phyloP scores from a whole-genome alignment of 2,888 invertebrate species.

The Drosophila emarginata region DNA sequence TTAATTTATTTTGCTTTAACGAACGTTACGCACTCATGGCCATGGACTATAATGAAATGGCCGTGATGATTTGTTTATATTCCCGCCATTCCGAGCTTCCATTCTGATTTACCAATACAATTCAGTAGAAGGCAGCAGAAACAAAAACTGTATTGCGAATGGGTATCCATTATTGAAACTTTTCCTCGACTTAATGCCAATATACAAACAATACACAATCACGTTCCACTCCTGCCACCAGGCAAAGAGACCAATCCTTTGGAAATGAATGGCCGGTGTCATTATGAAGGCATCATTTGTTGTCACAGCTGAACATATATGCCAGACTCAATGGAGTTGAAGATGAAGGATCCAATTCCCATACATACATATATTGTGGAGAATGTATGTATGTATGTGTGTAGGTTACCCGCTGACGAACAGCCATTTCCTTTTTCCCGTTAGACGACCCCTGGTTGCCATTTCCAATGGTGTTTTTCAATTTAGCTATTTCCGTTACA shows the following conservation, averaged over 20 bases:
- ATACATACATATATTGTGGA: conserved; percentile 5
- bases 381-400: conserved; percentile 22
- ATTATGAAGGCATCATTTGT: conserved; percentile 54
- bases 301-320: conserved; percentile 35
- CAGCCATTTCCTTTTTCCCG: conserved; percentile 33
- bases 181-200: conserved; percentile 40
- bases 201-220: conserved; percentile 20
- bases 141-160: conserved; percentile 16
- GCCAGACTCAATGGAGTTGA: conserved; percentile 10
- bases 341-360: conserved; percentile 1
- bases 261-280: conserved; percentile 24
- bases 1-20: conserved; percentile 57
- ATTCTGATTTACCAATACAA: background rate
- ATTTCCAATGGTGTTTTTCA: conserved; percentile 72
- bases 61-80: conserved; percentile 19
- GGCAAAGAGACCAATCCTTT: background rate
- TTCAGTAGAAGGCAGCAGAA: background rate
- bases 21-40: conserved; percentile 51
- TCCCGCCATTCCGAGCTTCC: background rate
- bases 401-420: conserved; percentile 44
- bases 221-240: background rate
- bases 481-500: conserved; percentile 67
- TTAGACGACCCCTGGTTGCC: conserved; percentile 28
- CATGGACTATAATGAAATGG: conserved; percentile 43
- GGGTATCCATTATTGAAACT: conserved; percentile 52